Conservation (phyloP, 1,140 invertebrate species). For the Nylanderia fulva region DNA sequence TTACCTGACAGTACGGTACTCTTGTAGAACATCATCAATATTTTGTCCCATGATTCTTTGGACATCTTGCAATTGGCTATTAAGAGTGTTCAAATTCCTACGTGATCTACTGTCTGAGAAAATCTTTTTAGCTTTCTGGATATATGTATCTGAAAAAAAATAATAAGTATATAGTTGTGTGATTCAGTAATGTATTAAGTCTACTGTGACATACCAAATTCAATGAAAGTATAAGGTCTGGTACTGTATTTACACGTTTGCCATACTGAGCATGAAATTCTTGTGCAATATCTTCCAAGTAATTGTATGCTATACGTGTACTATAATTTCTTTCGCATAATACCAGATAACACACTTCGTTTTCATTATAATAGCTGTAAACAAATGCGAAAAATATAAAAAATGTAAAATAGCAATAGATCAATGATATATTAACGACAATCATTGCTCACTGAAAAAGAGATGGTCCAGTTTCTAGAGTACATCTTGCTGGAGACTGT, state of each 20-base stretch:
- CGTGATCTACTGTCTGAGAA: slow-evolving; percentile 94
- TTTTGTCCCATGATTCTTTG: slow-evolving; percentile 99
- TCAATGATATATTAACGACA: background rate
- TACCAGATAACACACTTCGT: slow-evolving; percentile 97
- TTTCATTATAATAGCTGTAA: slow-evolving; percentile 98
- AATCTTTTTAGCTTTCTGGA: slow-evolving; percentile 97
- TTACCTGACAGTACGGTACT: slow-evolving; percentile 98
- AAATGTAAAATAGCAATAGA: background rate
- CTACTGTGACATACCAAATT: slow-evolving; percentile 93
- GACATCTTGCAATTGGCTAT: slow-evolving; percentile 98
- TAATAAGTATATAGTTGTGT: slow-evolving; percentile 9
- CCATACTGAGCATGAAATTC: slow-evolving; percentile 98
- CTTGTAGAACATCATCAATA: slow-evolving; percentile 98
- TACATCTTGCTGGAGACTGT: slow-evolving; percentile 95
- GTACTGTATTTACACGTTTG: slow-evolving; percentile 95
- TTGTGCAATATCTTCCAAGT: slow-evolving; percentile 98
- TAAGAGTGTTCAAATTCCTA: slow-evolving; percentile 95
- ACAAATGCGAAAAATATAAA: slow-evolving; percentile 12
- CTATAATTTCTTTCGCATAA: slow-evolving; percentile 98
- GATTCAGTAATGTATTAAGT: background rate
- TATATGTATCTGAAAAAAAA: slow-evolving; percentile 93
- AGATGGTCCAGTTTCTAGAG: slow-evolving; percentile 98
- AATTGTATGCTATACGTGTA: slow-evolving; percentile 97
- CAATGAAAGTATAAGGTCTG: slow-evolving; percentile 98
- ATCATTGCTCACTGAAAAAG: slow-evolving; percentile 97